Evolutionary conservation across 2,797 vertebrate genomes (phyloP), one percentile per base, ranked within the genome.

Genomic region (Halcyon chelicuti): DNA sequence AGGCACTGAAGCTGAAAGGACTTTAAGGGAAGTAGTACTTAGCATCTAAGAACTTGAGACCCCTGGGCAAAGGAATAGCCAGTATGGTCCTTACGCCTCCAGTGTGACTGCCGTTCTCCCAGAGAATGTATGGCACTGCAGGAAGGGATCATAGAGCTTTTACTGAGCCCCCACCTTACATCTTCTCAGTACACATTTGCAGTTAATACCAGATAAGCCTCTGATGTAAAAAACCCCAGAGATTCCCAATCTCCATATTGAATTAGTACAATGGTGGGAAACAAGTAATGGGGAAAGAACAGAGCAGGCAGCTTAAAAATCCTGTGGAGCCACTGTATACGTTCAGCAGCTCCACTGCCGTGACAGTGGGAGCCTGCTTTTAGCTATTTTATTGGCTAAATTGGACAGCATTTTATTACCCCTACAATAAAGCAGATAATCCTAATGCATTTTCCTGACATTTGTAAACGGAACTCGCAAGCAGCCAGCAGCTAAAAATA

Each of bases 401-500:
- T n/a, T 88, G 91, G 91, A 82, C 60, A 86, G 61, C 39, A 13
- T 91, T 97, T 94, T 94, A 90, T 93, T 96, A 91, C 85, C 88
- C 86, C 55, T 52, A 79, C 86, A 83, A 77, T 47, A 80, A 76
- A 85, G 75, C 44, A 89, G 81, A 91, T 89, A 87, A 95, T 92
- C 91, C 86, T 88, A 94, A 95, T 93, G 94, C 76, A 72, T 96
- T 90, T 86, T 55, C 74, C 84, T 89, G 86, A 51, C 73, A 86
- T 93, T 95, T 91, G 70, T 94, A 91, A 96, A 91, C 15, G 22
- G 85, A 93, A 93, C 57, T 70, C 90, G 63, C 70, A 86, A 95
- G 85, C 81, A 84, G 67, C 37, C 62, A 70, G 88, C 74, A 95
- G 66, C 90, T 91, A 97, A 97, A 97, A 96, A 96, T 86, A 96